These are phyloP conservation scores for Noctua pronuba DNA, from an alignment of 2,888 invertebrate genomes.

Conservation along the genomic window DNA sequence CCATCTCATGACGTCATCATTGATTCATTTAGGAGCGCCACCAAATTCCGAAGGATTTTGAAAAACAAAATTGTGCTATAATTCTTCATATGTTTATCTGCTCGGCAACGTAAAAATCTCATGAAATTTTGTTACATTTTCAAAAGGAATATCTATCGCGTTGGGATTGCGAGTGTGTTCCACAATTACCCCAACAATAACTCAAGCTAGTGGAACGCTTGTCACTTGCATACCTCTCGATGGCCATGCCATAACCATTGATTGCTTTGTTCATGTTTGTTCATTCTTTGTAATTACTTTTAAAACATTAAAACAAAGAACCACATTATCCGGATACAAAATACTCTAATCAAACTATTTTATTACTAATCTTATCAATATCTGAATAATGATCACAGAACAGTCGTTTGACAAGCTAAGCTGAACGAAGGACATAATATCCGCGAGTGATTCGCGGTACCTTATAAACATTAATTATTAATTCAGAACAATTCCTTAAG, in stretches of 20 bases:
- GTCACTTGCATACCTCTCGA: neutral
- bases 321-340: conserved; percentile 46
- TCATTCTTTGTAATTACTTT: neutral
- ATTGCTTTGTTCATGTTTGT: conserved; percentile 11
- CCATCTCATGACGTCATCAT: neutral
- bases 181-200: neutral
- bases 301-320: conserved; percentile 32
- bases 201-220: neutral
- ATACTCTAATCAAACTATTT: conserved; percentile 43
- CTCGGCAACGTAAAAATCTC: neutral
- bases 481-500: conserved; percentile 82
- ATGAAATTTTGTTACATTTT: neutral
- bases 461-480: conserved; percentile 85
- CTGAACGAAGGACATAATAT: conserved; percentile 74
- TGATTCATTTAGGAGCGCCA: too few species aligned
- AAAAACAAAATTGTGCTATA: too few species aligned
- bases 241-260: neutral
- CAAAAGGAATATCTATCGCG: neutral
- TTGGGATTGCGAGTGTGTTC: neutral
- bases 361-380: conserved; percentile 67
- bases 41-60: too few species aligned
- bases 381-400: conserved; percentile 73
- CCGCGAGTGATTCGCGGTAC: conserved; percentile 85
- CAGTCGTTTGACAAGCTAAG: conserved; percentile 70
- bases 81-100: too few species aligned